A percentile compares a stretch with the other conserved stretches of the same genome.
These are phyloP conservation scores for Paraplagusia blochii DNA, from an alignment of 2,113 vertebrate species.

Conservation along the genomic window DNA sequence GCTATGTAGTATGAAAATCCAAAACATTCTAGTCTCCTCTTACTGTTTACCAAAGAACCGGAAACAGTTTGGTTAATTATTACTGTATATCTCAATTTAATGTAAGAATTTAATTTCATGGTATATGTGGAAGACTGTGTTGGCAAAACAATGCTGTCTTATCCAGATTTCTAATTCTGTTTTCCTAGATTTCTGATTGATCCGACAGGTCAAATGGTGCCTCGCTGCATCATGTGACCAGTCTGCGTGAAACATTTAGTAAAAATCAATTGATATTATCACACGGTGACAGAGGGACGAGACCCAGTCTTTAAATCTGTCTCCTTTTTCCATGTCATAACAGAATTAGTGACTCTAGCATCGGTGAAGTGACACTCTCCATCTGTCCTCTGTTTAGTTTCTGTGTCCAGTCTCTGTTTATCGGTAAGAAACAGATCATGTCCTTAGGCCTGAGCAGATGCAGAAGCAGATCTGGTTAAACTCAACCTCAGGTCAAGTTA, in stretches of 20 bases:
- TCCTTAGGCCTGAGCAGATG: conserved; percentile 31
- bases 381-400: conserved; percentile 9
- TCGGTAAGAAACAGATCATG: conserved; percentile 30
- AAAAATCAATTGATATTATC: conserved; percentile 19
- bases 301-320: not conserved
- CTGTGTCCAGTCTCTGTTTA: conserved; percentile 20
- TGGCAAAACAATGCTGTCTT: too few relatives aligned
- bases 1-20: too few relatives aligned
- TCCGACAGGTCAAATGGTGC: too few relatives aligned
- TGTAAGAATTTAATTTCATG: too few relatives aligned
- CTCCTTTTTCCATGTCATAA: conserved; percentile 14
- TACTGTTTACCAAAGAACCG: too few relatives aligned
- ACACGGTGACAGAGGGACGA: conserved; percentile 1
- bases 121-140: too few relatives aligned
- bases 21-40: too few relatives aligned
- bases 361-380: conserved; percentile 10
- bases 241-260: conserved; percentile 9
- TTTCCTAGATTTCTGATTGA: not conserved
- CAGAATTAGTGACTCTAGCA: conserved; percentile 33
- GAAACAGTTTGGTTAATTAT: too few relatives aligned
- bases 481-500: conserved; percentile 22
- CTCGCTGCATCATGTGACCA: not conserved
- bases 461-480: conserved; percentile 43
- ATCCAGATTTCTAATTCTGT: not conserved
- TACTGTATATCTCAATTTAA: too few relatives aligned